Evolutionary conservation across 2,888 invertebrate species (phyloP), one percentile per base, ranked within the genome.

Genomic region (Microchrysa polita): DNA sequence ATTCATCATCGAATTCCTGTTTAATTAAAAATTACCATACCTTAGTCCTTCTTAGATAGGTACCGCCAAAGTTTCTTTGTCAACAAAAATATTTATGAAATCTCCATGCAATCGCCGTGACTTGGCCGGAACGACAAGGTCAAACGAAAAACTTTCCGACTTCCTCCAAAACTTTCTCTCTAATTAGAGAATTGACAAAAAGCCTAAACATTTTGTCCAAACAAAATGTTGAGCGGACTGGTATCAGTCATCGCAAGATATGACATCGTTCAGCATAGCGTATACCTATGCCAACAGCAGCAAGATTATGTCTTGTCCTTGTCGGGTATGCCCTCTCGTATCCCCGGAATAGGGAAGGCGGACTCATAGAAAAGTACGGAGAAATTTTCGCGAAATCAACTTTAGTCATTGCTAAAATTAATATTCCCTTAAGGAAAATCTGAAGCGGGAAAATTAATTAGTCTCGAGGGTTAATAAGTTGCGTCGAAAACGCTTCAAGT

Each of bases 401-500:
- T 52, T 67, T 20, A 67, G 69, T 69, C 69, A 69, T 69, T 23
- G 57, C 23, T 69, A 55, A 69, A 69, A 69, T 69, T 69, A 69
- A 69, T 69, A 55, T 55, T 69, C 55, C n/a, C 69, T 69, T 55
- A 34, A 65, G 22, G 55, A 40, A 55, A 67, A 69, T 69, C 69
- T 69, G 69, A 69, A 69, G 65, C 20, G 22, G 48, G 57, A 40
- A 55, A 69, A 69, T 69, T 69, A 69, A 69, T 69, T 69, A 69
- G 55, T 69, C 69, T 55, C 57, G 69, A 55, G 69, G 69, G 69
- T 69, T 69, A 69, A 69, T 69, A 69, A 57, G 40, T 69, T n/a
- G 40, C 34, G 55, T 69, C 57, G 14, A 55, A 52, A 69, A 57
- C 57, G 22, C 27, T 53, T 22, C n/a, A 1, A 16, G 16, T 53